Conservation (phyloP, 2,888 invertebrate species). For the Xylophagus ater region DNA sequence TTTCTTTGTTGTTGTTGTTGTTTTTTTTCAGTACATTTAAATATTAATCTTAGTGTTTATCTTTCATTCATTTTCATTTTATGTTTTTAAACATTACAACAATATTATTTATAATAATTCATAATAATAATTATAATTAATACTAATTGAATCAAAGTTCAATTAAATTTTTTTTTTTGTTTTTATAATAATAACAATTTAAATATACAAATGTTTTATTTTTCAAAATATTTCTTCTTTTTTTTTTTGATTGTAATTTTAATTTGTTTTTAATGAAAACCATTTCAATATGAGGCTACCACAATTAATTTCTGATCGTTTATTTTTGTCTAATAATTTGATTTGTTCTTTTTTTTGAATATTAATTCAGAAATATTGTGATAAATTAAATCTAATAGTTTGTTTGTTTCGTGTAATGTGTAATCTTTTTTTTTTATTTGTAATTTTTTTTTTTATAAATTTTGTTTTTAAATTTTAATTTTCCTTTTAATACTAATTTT, state of each 20-base stretch:
- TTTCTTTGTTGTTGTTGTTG: too few relatives aligned
- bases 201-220: slow-evolving; percentile 11
- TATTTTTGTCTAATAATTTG: slow-evolving; percentile 5
- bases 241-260: slow-evolving; percentile 12
- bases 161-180: slow-evolving; percentile 12
- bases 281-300: slow-evolving; percentile 21
- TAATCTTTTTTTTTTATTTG: slow-evolving; percentile 12
- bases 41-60: not conserved
- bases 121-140: slow-evolving; percentile 5
- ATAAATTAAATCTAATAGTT: slow-evolving; percentile 18
- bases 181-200: slow-evolving; percentile 15
- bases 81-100: slow-evolving; percentile 5
- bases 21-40: slow-evolving; percentile 1
- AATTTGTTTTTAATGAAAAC: slow-evolving; percentile 20
- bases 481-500: slow-evolving; percentile 5
- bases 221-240: too few relatives aligned
- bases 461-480: slow-evolving; percentile 10
- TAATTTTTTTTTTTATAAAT: slow-evolving; percentile 4
- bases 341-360: slow-evolving; percentile 9
- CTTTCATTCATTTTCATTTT: slow-evolving; percentile 4
- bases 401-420: slow-evolving; percentile 10
- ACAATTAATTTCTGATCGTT: slow-evolving; percentile 15
- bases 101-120: slow-evolving; percentile 5
- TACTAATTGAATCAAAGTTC: slow-evolving; percentile 6
- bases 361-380: slow-evolving; percentile 13